These are phyloP conservation scores for Sebastolobus alascanus DNA, from an alignment of 2,797 vertebrate genomes.

Conservation along the genomic window DNA sequence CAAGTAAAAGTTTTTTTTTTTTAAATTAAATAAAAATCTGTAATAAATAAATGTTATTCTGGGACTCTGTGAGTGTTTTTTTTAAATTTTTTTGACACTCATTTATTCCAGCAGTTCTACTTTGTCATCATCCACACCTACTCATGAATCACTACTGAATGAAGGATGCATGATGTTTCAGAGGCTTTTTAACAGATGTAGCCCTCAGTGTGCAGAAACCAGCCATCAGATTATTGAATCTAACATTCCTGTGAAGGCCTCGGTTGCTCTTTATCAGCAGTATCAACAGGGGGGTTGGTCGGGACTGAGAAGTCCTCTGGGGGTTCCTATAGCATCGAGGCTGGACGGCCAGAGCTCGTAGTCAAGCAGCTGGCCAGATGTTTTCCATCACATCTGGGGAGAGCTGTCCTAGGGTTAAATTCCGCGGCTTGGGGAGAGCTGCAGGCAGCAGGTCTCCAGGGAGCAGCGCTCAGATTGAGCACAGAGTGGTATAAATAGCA, in stretches of 20 bases:
- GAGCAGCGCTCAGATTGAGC: slow-evolving; percentile 89
- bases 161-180: background rate
- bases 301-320: slow-evolving; percentile 1
- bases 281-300: slow-evolving; percentile 34
- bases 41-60: slow-evolving; percentile 70
- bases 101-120: background rate
- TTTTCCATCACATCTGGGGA: slow-evolving; percentile 92
- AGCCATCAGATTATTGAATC: slow-evolving; percentile 27
- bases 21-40: slow-evolving; percentile 84
- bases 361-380: slow-evolving; percentile 88
- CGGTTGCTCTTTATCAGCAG: slow-evolving; percentile 49
- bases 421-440: slow-evolving; percentile 87
- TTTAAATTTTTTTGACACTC: too few species aligned
- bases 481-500: slow-evolving; percentile 95
- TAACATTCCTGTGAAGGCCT: slow-evolving; percentile 25
- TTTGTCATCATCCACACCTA: background rate
- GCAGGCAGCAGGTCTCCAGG: slow-evolving; percentile 91
- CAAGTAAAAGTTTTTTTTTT: slow-evolving; percentile 78
- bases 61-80: too few species aligned
- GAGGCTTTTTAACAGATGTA: background rate
- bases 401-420: slow-evolving; percentile 90
- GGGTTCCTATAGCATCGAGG: slow-evolving; percentile 10
- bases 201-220: background rate
- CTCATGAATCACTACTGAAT: background rate
- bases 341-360: slow-evolving; percentile 53